Conservation (phyloP, 2,888 invertebrate species). For the Perizoma affinitatum region DNA sequence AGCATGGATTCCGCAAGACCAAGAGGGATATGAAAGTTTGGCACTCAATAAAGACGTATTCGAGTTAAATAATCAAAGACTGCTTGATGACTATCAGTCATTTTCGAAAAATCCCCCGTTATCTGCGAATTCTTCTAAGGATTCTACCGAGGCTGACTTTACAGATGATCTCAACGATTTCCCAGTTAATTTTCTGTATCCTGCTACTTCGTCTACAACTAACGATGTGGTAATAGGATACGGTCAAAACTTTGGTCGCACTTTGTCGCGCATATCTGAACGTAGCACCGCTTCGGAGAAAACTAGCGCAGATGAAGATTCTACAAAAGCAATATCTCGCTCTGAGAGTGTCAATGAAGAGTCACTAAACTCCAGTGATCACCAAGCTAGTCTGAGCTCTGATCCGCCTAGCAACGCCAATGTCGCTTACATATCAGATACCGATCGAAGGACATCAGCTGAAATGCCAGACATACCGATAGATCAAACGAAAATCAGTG, state of each 20-base stretch:
- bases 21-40: conserved; percentile 85
- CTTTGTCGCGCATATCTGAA: conserved; percentile 93
- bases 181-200: conserved; percentile 89
- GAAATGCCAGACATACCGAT: conserved; percentile 94
- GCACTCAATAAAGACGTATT: conserved; percentile 77
- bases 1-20: conserved; percentile 91
- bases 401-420: conserved; percentile 91
- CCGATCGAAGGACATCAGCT: conserved; percentile 91
- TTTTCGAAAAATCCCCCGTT: conserved; percentile 79
- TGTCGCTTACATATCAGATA: conserved; percentile 90
- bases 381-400: conserved; percentile 93
- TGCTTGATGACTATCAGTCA: conserved; percentile 78
- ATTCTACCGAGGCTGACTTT: conserved; percentile 86
- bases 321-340: conserved; percentile 92
- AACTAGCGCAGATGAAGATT: conserved; percentile 93
- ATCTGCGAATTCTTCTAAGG: conserved; percentile 79
- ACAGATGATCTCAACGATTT: conserved; percentile 91
- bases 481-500: conserved; percentile 86
- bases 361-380: conserved; percentile 92
- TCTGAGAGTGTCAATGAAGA: conserved; percentile 94
- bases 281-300: conserved; percentile 95
- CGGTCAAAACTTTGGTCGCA: conserved; percentile 90
- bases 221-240: conserved; percentile 89
- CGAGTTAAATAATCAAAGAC: conserved; percentile 73
- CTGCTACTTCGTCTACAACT: conserved; percentile 85